Evolutionary conservation across 2,888 invertebrate genomes (phyloP), one percentile per base, ranked within the genome.

Genomic region (Opisthograptis luteolata): DNA sequence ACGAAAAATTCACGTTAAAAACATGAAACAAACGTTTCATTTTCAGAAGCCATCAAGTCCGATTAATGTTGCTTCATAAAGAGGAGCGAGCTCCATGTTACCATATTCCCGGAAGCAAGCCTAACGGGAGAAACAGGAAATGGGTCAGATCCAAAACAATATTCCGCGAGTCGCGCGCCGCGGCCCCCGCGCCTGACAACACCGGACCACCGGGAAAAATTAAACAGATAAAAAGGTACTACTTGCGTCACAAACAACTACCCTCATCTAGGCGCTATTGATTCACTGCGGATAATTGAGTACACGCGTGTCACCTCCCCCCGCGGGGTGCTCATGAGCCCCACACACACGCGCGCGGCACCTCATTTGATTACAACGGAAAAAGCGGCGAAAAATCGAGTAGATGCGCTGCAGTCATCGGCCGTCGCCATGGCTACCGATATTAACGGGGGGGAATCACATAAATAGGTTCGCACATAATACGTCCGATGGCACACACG

Each of bases 281-380:
- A 90, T 90, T 90, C 87, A 87, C 86, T 89, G 88, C 88, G 84
- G 87, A 87, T 89, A 90, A 90, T 89, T 89, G 88, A 88, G 87
- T 87, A 89, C 89, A 87, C 86, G 89, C 88, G 87, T 88, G 87
- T 79, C 86, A 76, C 76, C 76, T 73, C 74, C 68, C 43, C 65
- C 51, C 48, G 42, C 46, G 49, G 56, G 53, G 56, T 55, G 62
- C 61, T 60, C 52, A 61, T 41, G 53, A 54, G 42, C 49, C 45
- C 45, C 58, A 53, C 61, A 61, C 77, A 75, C 84, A 80, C 82
- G 79, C 84, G 73, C 75, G 77, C 73, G 78, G 84, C 88, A 87
- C 88, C 90, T 89, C 90, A 90, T 89, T 90, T 90, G 87, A 89
- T 89, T 90, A 90, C 89, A 87, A 86, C 87, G 86, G 87, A 90